Conservation (phyloP, 2,113 vertebrate genomes). For the Pristiophorus japonicus region DNA sequence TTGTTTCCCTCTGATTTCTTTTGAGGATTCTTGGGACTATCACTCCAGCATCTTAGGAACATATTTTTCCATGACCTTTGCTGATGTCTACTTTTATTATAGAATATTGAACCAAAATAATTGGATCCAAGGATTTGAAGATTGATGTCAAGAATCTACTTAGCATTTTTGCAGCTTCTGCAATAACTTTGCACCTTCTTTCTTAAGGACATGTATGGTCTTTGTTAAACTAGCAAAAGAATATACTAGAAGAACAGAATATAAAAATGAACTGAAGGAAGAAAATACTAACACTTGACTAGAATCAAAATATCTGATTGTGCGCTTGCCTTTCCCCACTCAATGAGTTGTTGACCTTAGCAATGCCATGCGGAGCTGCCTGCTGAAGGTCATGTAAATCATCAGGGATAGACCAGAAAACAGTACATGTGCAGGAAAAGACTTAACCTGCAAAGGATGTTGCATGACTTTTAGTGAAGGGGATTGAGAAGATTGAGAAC, state of each 20-base stretch:
- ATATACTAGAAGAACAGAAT: not conserved
- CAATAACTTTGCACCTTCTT: not conserved
- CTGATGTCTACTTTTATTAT: not conserved
- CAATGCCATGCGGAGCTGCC: no score
- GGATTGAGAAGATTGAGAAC: no score
- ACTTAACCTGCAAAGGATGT: no score
- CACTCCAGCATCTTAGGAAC: not conserved
- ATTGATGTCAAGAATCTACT: not conserved
- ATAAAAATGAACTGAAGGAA: no score
- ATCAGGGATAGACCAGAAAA: no score
- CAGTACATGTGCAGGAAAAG: no score
- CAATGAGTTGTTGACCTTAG: no score
- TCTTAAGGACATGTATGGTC: not conserved
- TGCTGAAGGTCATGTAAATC: no score
- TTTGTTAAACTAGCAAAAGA: not conserved
- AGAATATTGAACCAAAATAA: not conserved
- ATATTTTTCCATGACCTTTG: not conserved
- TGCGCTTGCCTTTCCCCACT: no score
- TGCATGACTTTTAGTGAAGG: no score
- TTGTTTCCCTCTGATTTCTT: not conserved
- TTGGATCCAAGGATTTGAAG: not conserved
- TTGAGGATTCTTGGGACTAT: not conserved
- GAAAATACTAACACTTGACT: no score
- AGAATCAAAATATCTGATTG: no score
- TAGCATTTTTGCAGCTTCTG: not conserved